These are phyloP conservation scores for Heliconius sara DNA, from an alignment of 2,888 invertebrate genomes.

Conservation along the genomic window DNA sequence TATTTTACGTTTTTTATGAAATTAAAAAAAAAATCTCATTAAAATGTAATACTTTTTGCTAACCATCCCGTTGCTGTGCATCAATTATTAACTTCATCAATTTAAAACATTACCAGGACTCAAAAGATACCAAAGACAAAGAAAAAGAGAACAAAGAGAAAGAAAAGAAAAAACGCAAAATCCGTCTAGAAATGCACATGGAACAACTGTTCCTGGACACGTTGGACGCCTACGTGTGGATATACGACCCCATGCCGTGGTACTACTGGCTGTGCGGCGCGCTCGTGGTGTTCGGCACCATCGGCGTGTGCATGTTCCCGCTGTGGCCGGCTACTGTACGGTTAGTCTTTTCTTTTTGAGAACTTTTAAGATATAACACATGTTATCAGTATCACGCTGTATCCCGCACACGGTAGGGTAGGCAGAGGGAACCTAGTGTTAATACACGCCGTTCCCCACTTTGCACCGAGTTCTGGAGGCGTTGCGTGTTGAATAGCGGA, in stretches of 20 bases:
- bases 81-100: neutral
- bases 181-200: constrained; percentile 98
- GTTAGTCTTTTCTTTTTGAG: constrained; percentile 61
- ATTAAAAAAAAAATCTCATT: too few relatives aligned
- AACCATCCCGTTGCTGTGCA: too few relatives aligned
- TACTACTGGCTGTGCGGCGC: constrained; percentile 97
- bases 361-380: too few relatives aligned
- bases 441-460: too few relatives aligned
- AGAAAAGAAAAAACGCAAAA: constrained; percentile 91
- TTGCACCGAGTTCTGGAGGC: too few relatives aligned
- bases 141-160: constrained; percentile 61
- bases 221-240: constrained; percentile 97
- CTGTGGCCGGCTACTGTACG: constrained; percentile 97
- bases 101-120: constrained; percentile 57
- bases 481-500: too few relatives aligned
- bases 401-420: too few relatives aligned
- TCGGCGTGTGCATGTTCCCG: constrained; percentile 98
- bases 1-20: too few relatives aligned
- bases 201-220: constrained; percentile 97
- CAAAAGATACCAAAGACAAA: constrained; percentile 60
- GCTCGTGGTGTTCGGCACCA: constrained; percentile 94
- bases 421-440: too few relatives aligned
- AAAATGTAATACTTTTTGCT: too few relatives aligned
- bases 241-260: constrained; percentile 97
- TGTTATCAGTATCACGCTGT: too few relatives aligned